These are phyloP conservation scores for Brachypterus glaber DNA, from an alignment of 2,888 invertebrate species.

Conservation along the genomic window DNA sequence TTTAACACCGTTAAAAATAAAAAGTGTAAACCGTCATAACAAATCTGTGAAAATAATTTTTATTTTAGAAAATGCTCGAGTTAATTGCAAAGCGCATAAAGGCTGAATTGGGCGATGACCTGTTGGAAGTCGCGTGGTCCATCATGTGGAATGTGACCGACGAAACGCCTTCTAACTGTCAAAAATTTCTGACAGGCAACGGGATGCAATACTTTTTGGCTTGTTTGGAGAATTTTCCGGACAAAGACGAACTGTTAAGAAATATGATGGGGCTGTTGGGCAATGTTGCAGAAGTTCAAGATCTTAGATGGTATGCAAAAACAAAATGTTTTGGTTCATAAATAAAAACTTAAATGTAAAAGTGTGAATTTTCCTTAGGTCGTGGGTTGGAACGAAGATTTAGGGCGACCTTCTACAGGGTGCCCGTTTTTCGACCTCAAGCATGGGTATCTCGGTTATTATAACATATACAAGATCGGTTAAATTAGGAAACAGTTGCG, in stretches of 20 bases:
- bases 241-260: slow-evolving; percentile 80
- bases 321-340: too few relatives aligned
- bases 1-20: neutral
- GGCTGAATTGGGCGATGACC: slow-evolving; percentile 79
- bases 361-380: too few relatives aligned
- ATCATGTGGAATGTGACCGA: slow-evolving; percentile 99
- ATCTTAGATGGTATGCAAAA: slow-evolving; percentile 67
- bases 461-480: too few relatives aligned
- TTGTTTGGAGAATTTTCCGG: slow-evolving; percentile 81
- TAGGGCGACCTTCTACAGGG: too few relatives aligned
- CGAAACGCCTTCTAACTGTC: slow-evolving; percentile 91
- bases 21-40: slow-evolving; percentile 4
- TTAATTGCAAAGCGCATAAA: slow-evolving; percentile 75
- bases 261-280: slow-evolving; percentile 98
- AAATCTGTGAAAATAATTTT: slow-evolving; percentile 2
- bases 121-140: slow-evolving; percentile 96
- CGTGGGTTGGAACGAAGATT: too few relatives aligned
- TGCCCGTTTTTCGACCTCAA: too few relatives aligned
- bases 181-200: slow-evolving; percentile 73
- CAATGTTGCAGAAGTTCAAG: slow-evolving; percentile 90
- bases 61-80: slow-evolving; percentile 69
- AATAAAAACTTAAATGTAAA: too few relatives aligned
- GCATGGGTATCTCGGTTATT: too few relatives aligned
- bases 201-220: slow-evolving; percentile 87
- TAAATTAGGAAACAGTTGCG: too few relatives aligned